Evolutionary conservation across 2,113 vertebrate species (phyloP).

Genomic region (Kryptolebias marmoratus): DNA sequence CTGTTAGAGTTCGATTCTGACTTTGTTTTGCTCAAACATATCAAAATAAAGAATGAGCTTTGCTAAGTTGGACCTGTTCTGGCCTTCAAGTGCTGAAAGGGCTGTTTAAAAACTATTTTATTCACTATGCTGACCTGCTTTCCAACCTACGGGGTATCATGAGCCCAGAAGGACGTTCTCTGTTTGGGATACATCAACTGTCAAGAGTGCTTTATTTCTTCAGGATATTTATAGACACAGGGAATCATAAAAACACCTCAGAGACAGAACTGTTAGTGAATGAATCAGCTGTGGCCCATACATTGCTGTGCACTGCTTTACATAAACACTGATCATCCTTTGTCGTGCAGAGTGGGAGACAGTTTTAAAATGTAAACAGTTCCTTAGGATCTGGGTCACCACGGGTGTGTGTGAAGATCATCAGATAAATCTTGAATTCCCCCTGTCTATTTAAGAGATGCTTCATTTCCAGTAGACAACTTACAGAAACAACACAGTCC

Average conservation of each 20-base stretch:
- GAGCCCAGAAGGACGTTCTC: constrained; percentile 19
- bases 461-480: constrained; percentile 47
- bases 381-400: constrained; percentile 59
- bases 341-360: constrained; percentile 48
- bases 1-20: constrained; percentile 56
- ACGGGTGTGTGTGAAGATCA: constrained; percentile 21
- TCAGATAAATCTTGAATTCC: constrained; percentile 53
- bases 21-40: constrained; percentile 72
- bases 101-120: constrained; percentile 43
- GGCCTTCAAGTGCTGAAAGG: constrained; percentile 32
- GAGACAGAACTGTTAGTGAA: constrained; percentile 50
- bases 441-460: constrained; percentile 22
- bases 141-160: constrained; percentile 33
- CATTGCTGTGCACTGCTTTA: constrained; percentile 37
- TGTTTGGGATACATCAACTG: constrained; percentile 45
- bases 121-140: constrained; percentile 23
- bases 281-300: constrained; percentile 64
- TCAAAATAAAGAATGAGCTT: constrained; percentile 72
- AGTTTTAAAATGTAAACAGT: constrained; percentile 68
- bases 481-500: constrained; percentile 54
- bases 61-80: constrained; percentile 53
- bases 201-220: constrained; percentile 48
- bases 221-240: constrained; percentile 35
- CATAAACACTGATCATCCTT: constrained; percentile 63
- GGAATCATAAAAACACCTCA: constrained; percentile 37